Base-by-base conservation (phyloP, 92 coral and sea anemone species). In the Blastomussa wellsi region DNA sequence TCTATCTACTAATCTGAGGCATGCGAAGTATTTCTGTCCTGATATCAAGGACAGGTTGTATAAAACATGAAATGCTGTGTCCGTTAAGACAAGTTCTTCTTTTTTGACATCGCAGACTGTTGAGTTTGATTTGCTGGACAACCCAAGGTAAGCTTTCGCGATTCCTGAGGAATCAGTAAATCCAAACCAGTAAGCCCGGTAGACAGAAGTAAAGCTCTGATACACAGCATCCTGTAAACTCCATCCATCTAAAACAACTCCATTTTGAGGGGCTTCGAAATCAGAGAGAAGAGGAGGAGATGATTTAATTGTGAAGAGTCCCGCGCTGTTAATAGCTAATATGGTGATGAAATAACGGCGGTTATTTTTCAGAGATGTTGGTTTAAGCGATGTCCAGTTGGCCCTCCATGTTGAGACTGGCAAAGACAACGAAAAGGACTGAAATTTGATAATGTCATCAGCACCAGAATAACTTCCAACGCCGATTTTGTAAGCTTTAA, bases 161-260 rank as follows among this genome's bases (percentile, higher is more conserved):
- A 94, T 74, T 26, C 95, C 95, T 42, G 95, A 86, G 17, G 87
- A 75, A 75, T 95, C 98, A 28, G 89, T 82, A 20, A 95, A 32
- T 16, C 93, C 93, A 44, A 77, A 69, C 98, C 98, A 95, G 77
- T 90, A 91, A 36, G 89, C 91, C 22, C 95, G 98, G 78, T 83
- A 92, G 8, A 95, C 81, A 13, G 90, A 76, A 19, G 93, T 67
- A 53, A 90, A 90, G 19, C 88, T 78, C 67, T 95, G 98, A 80
- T 86, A 95, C 15, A 39, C 59, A 13, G 80, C 89, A 73, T 95
- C 95, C n/a, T 74, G 76, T 35, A 84, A 32, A 57, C 88, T 92
- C 98, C 98, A 95, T 7, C 98, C 98, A 75, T 95, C 98, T 8
- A 88, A 71, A 6, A 95, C 92, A 10, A 83, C 31, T 22, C 78